Evolutionary conservation across 2,888 invertebrate species (phyloP).

Genomic region (Drosophila hamatofila): DNA sequence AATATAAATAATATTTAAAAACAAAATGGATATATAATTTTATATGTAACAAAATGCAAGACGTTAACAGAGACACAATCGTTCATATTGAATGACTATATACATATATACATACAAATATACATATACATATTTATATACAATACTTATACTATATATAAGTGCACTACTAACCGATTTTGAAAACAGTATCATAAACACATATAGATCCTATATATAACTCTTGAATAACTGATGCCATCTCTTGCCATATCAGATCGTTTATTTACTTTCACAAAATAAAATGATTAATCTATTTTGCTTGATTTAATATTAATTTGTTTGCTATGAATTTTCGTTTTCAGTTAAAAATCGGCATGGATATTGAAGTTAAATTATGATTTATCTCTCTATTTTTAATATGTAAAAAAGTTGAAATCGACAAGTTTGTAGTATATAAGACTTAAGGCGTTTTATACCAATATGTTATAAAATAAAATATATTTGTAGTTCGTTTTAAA

Average conservation of each 20-base stretch:
- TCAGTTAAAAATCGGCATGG: conserved; percentile 80
- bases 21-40: conserved; percentile 12
- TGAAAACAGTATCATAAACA: conserved; percentile 28
- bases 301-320: conserved; percentile 34
- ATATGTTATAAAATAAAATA: conserved; percentile 59
- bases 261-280: conserved; percentile 15
- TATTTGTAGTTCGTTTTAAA: conserved; percentile 34
- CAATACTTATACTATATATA: conserved; percentile 13
- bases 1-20: conserved; percentile 22
- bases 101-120: conserved; percentile 14
- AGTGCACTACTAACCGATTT: conserved; percentile 32
- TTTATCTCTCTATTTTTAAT: conserved; percentile 42
- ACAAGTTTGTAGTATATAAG: conserved; percentile 39
- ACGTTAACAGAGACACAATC: conserved; percentile 50
- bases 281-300: conserved; percentile 21
- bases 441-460: conserved; percentile 63
- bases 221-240: conserved; percentile 19
- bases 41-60: conserved; percentile 46
- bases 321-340: conserved; percentile 61
- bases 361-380: conserved; percentile 82
- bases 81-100: conserved; percentile 81
- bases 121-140: conserved; percentile 21
- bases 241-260: conserved; percentile 51
- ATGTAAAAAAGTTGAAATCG: conserved; percentile 53
- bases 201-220: conserved; percentile 23